Conservation (phyloP, 23 tunicate genomes). For the Trididemnum nubilum region DNA sequence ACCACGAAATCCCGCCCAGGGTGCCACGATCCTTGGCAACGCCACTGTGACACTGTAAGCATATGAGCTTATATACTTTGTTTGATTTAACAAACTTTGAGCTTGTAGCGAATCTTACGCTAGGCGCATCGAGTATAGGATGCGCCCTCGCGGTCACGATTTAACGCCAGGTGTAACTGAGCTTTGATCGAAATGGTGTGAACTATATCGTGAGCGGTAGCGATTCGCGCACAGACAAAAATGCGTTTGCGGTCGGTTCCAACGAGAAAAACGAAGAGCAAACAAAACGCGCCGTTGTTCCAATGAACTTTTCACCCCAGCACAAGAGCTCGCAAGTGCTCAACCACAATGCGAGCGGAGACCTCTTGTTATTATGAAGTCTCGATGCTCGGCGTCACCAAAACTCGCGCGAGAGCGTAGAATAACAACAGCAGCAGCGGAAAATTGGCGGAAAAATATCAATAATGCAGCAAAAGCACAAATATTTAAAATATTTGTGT, state of each 20-base stretch:
- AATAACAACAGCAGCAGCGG: conserved; percentile 2
- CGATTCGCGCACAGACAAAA: no score
- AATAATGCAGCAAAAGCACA: neutral
- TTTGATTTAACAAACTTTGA: no score
- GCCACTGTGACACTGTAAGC: no score
- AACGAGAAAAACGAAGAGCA: neutral
- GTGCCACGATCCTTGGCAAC: no score
- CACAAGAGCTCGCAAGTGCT: conserved; percentile 20
- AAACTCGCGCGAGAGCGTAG: neutral
- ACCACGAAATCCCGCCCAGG: no score
- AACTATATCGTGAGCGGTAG: no score
- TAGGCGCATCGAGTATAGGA: no score
- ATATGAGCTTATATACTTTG: no score
- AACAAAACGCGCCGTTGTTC: neutral
- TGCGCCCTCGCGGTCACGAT: no score
- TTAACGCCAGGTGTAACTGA: no score
- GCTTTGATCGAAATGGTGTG: no score
- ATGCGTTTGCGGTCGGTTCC: neutral
- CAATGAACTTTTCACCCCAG: conserved; percentile 39
- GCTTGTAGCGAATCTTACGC: no score
- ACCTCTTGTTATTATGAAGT: neutral
- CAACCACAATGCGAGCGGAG: neutral
- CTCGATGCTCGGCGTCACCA: neutral
- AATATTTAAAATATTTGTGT: neutral
- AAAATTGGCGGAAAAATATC: neutral